Base-by-base conservation (phyloP, 2,113 vertebrate species). In the Haemorhous mexicanus region DNA sequence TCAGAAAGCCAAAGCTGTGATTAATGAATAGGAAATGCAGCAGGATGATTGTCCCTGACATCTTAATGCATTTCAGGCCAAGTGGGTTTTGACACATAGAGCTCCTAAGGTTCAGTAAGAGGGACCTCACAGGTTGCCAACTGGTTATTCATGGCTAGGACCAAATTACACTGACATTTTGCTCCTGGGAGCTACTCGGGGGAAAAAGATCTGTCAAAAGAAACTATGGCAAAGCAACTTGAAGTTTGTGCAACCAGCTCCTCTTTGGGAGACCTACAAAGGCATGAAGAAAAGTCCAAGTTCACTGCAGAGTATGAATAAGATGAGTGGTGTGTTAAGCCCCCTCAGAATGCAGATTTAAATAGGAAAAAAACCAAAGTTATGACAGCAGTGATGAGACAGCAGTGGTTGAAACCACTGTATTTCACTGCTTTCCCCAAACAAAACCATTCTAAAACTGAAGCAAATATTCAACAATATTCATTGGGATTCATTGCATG, bases 151-250 rank as follows among this genome's bases (percentile, higher is more conserved):
- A 79, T 87, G 87, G 63, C 75, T 85, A 53, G 62, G 66, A 77
- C 90, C 87, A 69, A 96, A 93, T 89, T 53, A 87, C 39, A 59
- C 10, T 74, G 88, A 87, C 84, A 85, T 89, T 96, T 95, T 84
- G 84, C 94, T 96, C 59, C 72, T 94, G 62, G 91, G 94, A 88
- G 55, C 33, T 55, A 44, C 70, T 72, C 68, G 55, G 52, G 78
- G 88, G 44, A 84, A 79, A 89, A 94, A 62, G 84, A 91, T 90
- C 92, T 92, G 92, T 95, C 92, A 92, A 66, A 92, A 90, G 73
- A 89, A 95, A 95, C 77, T 95, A 92, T 50, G 3, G 6, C 26
- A 55, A 39, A 91, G 50, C 32, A 88, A 41, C 23, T 62, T 86
- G 79, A 95, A 82, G 79, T 80, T 78, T 88, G 44, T 81, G 67